A percentile compares a stretch with the other conserved stretches of the same genome.
These are phyloP conservation scores for Rattus norvegicus DNA, from an alignment of 2,113 vertebrate genomes.

Conservation along the genomic window GRCr8 NC_086022.1:35065501-35066000, in stretches of 20 bases:
- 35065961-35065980: neutral
- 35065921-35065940: neutral
- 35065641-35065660: neutral
- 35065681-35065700: too few species aligned
- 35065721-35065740: neutral
- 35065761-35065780: neutral
- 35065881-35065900: too few species aligned
- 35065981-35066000: slow-evolving; percentile 32
- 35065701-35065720: neutral
- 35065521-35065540: slow-evolving; percentile 83
- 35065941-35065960: neutral
- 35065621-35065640: neutral
- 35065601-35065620: neutral
- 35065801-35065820: neutral
- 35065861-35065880: neutral
- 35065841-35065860: neutral
- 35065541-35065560: slow-evolving; percentile 82
- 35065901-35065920: neutral
- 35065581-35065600: slow-evolving; percentile 45
- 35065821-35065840: neutral
- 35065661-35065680: neutral
- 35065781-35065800: neutral
- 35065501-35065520: slow-evolving; percentile 84
- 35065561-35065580: slow-evolving; percentile 72
- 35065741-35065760: neutral